Base-by-base conservation (phyloP, 2,113 vertebrate genomes). In the Dipodomys ordii region DNA sequence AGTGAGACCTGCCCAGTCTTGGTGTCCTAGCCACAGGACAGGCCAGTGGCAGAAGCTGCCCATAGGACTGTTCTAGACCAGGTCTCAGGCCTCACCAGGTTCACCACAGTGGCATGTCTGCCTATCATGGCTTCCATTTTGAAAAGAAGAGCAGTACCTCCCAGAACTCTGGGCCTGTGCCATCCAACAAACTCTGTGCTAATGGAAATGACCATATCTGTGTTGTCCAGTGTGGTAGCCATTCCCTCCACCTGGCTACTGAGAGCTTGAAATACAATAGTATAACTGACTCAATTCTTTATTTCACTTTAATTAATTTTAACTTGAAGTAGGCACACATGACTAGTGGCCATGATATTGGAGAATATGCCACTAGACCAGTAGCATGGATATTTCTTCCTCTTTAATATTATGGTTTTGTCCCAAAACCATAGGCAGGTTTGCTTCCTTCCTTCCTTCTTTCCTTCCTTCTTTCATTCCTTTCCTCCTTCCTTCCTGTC, bases 121-220 rank as follows among this genome's bases (percentile, higher is more conserved):
- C 27, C 35, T 30, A 2, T 25, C 6, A 0, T 18, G 6, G 84
- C 78, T 49, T 18, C 57, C 78, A 46, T 69, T 86, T 72, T 22
- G 73, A 88, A 85, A 65, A 65, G 23, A 11, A 19, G 83, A 44
- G 32, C 25, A 25, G 25, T 49, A 49, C 44, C 80, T 16, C 20
- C 10, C 1, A 0, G 22, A 1, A 3, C 30, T 39, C 53, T 1
- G 81, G 62, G 23, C 83, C 67, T 8, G 72, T 0, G 2, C 72
- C 5, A 2, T 1, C 90, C 71, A 3, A 2, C 8, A 6, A 25
- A 10, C 49, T 18, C 67, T 6, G 20, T 0, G 0, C 0, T 15
- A 60, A n/a, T 1, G 20, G 1, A 1, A 7, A 2, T 2, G 25
- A 16, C 23, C 9, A 2, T 5, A 3, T 13, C 78, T 2, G 12